Evolutionary conservation across 2,113 vertebrate genomes (phyloP), one percentile per base, ranked within the genome.

Genomic region (Natator depressus): DNA sequence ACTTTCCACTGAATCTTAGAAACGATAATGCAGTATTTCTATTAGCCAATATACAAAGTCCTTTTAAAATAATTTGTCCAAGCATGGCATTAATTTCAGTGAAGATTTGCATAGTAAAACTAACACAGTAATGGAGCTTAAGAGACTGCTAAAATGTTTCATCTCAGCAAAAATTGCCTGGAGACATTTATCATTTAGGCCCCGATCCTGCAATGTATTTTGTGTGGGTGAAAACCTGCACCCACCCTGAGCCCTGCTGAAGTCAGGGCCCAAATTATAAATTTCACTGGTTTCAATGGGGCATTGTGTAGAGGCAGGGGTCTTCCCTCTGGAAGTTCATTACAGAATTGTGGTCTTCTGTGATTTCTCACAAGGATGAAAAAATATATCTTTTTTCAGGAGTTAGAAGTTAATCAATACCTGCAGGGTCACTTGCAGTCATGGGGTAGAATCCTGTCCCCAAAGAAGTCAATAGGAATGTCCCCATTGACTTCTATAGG

Each of bases 1-100:
- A 47, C 69, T 88, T 92, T 94, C n/a, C 19, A 78, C 69, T 81
- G 88, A 93, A 94, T 85, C 25, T 87, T 86, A 87, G 94, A 78
- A 50, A 76, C 29, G 65, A 76, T 5, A 59, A 42, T 20, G 31
- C 22, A 84, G 3, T 10, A 80, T 85, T 94, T 62, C 80, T 82
- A 9, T 57, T 93, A 78, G 3, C 10, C 22, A 87, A 79, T 49
- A 85, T 9, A 91, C 17, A 89, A 91, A 86, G 80, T 47, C 0
- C 0, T 86, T 95, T 96, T 72, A 46, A 95, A 87, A 93, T 89
- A 85, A 8, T 54, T 96, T 95, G 57, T 84, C 51, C 80, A 80
- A 88, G 11, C 62, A 72, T 38, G 47, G 0, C 14, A 82, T 65
- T 72, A 57, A 82, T 53, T 62, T 95, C 29, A 89, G 24, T 31